Evolutionary conservation across 2,888 invertebrate species (phyloP).

Genomic region (Machimus atricapillus): DNA sequence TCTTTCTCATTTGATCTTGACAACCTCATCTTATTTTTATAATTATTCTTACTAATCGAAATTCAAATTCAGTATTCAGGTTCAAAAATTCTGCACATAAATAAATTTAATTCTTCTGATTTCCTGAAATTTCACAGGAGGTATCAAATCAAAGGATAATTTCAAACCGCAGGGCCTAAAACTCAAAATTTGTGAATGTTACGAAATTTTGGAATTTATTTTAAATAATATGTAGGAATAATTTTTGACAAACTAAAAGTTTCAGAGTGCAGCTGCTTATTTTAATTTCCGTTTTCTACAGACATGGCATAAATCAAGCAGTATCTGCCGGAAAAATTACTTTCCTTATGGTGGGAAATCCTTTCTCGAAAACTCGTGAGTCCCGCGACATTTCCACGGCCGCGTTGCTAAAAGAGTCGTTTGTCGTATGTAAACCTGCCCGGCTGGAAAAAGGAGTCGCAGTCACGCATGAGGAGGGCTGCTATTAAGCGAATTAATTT

Average conservation of each 20-base stretch:
- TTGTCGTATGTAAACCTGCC: not conserved
- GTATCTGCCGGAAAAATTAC: not conserved
- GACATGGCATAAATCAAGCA: not conserved
- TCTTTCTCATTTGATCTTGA: too few relatives aligned
- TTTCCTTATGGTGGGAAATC: not conserved
- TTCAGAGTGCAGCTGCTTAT: not conserved
- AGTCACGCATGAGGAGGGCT: not conserved
- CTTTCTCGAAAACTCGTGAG: not conserved
- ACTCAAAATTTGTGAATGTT: too few relatives aligned
- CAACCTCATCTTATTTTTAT: too few relatives aligned
- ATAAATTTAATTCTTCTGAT: too few relatives aligned
- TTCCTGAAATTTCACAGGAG: too few relatives aligned
- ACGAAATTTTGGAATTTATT: too few relatives aligned
- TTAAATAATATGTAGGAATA: too few relatives aligned
- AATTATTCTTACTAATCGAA: too few relatives aligned
- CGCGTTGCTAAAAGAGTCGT: not conserved
- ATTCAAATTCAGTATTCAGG: too few relatives aligned
- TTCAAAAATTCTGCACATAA: too few relatives aligned
- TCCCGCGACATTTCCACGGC: not conserved
- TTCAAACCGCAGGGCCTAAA: too few relatives aligned
- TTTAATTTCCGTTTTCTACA: not conserved
- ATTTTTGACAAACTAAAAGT: not conserved
- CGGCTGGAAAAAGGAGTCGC: not conserved
- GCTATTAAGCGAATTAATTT: slow-evolving; percentile 18
- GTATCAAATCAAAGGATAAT: too few relatives aligned